Evolutionary conservation across 2,113 vertebrate genomes (phyloP).

Genomic region (Pelmatolapia mariae): DNA sequence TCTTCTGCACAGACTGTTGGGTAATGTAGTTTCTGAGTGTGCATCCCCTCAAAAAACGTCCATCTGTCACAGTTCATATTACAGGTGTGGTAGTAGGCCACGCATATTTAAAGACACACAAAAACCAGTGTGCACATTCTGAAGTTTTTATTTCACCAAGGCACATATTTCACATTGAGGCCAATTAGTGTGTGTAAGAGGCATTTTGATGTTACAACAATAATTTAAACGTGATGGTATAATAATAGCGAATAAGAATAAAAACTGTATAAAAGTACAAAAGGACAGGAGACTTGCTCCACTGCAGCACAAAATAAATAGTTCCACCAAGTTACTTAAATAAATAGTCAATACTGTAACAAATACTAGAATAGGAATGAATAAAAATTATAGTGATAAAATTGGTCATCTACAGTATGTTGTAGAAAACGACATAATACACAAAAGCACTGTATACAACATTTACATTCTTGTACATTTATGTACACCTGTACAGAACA

Average conservation of each 20-base stretch:
- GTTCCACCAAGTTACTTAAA: constrained; percentile 67
- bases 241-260: constrained; percentile 65
- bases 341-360: constrained; percentile 79
- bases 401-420: constrained; percentile 57
- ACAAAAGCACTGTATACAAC: constrained; percentile 68
- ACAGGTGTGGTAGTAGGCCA: neutral
- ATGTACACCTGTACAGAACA: constrained; percentile 73
- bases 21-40: constrained; percentile 54
- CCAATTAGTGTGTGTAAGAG: constrained; percentile 68
- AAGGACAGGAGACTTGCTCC: constrained; percentile 71
- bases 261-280: constrained; percentile 79
- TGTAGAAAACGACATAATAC: constrained; percentile 68
- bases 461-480: constrained; percentile 74
- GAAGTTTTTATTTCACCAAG: constrained; percentile 69
- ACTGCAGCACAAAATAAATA: constrained; percentile 76
- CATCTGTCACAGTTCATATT: neutral
- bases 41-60: neutral
- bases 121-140: constrained; percentile 50
- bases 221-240: constrained; percentile 65
- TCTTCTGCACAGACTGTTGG: constrained; percentile 31
- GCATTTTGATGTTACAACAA: constrained; percentile 60
- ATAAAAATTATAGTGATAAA: constrained; percentile 59
- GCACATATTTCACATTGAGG: constrained; percentile 71
- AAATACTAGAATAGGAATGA: constrained; percentile 69
- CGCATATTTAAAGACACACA: neutral